Conservation (phyloP, 2,797 vertebrate genomes). For the Monodelphis domestica region DNA sequence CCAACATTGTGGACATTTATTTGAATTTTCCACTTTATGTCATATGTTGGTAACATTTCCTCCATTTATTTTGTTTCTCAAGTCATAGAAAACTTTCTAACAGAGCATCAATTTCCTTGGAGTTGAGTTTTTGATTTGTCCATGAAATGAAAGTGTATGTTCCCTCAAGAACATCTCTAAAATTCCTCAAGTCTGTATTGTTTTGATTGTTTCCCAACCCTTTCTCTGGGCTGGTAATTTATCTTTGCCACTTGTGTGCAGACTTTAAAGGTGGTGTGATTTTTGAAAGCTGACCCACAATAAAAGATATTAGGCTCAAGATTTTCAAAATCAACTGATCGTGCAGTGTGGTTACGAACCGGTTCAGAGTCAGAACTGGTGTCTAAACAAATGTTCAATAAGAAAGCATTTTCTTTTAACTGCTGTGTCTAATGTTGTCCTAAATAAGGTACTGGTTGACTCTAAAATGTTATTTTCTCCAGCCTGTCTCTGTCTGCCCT, state of each 20-base stretch:
- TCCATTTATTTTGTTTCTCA: slow-evolving; percentile 35
- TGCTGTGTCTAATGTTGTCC: background rate
- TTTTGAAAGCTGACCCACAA: background rate
- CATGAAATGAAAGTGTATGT: slow-evolving; percentile 32
- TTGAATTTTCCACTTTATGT: background rate
- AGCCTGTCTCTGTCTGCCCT: background rate
- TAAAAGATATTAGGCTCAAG: slow-evolving; percentile 1
- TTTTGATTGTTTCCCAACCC: background rate
- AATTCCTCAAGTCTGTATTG: background rate
- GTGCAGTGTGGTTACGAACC: background rate
- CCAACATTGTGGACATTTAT: background rate
- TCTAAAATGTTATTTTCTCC: background rate
- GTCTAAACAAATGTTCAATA: background rate
- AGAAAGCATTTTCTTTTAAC: background rate
- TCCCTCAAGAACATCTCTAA: slow-evolving; percentile 41
- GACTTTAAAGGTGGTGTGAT: background rate
- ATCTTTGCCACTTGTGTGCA: background rate
- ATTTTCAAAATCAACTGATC: background rate
- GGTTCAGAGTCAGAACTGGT: background rate
- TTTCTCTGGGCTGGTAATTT: background rate
- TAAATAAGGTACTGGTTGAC: background rate
- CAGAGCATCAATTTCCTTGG: slow-evolving; percentile 31
- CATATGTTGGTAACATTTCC: slow-evolving; percentile 26
- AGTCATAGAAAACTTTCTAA: slow-evolving; percentile 2
- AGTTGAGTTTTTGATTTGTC: background rate